Evolutionary conservation across 2,113 vertebrate species (phyloP), one percentile per base, ranked within the genome.

Genomic region (cattle (Bos taurus)): DNA sequence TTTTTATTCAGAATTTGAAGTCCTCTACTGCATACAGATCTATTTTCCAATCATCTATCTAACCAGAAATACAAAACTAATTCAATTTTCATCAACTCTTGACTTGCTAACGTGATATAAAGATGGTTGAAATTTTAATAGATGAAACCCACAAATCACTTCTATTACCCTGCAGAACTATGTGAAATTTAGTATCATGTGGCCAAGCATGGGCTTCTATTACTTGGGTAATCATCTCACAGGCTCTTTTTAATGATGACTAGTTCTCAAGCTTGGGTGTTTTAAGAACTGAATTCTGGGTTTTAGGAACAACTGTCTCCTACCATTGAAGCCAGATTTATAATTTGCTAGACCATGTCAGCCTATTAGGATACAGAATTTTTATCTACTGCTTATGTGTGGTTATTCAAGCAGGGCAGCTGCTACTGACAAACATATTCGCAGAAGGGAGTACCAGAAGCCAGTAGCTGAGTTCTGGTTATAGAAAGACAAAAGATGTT

Each of bases 21-120:
- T 74, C 36, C 67, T 74, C 36, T 74, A 74, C 11, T 40, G 67
- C 67, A 74, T 74, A 74, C 23, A 96, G 64, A 92, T 36, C 46
- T 74, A 62, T 84, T 95, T 96, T 88, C 28, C 7, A 96, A 83
- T 86, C 57, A 84, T n/a, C 40, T 87, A 96, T 83, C 33, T 93
- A 96, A 91, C 10, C 11, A 95, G 77, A 96, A 94, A 85, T 23
- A 90, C n/a, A 94, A 86, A 91, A 82, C 14, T 46, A 30, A 91
- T 71, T 88, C 60, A 3, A 92, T 52, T 97, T 77, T 60, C 74
- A 91, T 48, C 10, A 46, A 90, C 48, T 83, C 26, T 6, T 83
- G 74, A 67, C 21, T 92, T 89, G 96, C 30, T 78, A 92, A 87
- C 74, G 80, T 36, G 19, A 93, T 56, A 89, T 85, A 88, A 96